A percentile compares a stretch with the other conserved stretches of the same genome.
phyloP scores from a whole-genome alignment of 2,797 vertebrate species.

The Lophius americanus region DNA sequence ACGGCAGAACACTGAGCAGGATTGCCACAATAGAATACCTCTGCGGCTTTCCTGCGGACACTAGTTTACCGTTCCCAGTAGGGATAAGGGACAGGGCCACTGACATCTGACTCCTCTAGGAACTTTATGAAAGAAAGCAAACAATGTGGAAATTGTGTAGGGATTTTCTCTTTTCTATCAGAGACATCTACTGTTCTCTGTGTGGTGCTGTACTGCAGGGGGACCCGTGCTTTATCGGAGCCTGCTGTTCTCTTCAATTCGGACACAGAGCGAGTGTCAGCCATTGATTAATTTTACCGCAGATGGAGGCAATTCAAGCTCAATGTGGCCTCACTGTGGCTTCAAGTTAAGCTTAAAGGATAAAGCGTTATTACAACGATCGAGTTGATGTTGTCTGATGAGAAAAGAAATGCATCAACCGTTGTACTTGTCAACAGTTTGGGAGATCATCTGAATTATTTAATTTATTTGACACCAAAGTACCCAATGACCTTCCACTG shows the following conservation, averaged over 20 bases:
- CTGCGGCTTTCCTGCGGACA: constrained; percentile 66
- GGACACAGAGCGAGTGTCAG: constrained; percentile 70
- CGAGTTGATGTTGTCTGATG: too few species aligned
- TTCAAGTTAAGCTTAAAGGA: constrained; percentile 36
- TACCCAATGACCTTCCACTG: neutral
- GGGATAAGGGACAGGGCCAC: constrained; percentile 74
- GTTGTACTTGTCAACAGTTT: neutral
- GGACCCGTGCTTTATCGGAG: constrained; percentile 45
- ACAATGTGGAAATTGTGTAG: constrained; percentile 83
- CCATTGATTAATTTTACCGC: constrained; percentile 67
- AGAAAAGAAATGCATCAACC: neutral
- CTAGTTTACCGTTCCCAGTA: constrained; percentile 80
- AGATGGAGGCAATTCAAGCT: constrained; percentile 64
- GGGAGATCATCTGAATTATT: neutral
- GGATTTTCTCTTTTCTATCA: constrained; percentile 74
- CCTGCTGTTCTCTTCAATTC: constrained; percentile 71
- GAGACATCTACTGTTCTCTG: constrained; percentile 74
- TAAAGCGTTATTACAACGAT: constrained; percentile 31
- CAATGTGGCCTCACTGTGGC: constrained; percentile 41
- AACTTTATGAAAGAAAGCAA: constrained; percentile 81
- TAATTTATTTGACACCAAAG: neutral
- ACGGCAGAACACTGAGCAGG: constrained; percentile 65
- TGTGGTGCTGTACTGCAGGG: constrained; percentile 51
- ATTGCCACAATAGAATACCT: constrained; percentile 75
- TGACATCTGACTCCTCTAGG: constrained; percentile 82